A percentile compares a stretch with the other conserved stretches of the same genome.
Conservation (phyloP, 2,888 invertebrate genomes). For the Amphipoea oculea region DNA sequence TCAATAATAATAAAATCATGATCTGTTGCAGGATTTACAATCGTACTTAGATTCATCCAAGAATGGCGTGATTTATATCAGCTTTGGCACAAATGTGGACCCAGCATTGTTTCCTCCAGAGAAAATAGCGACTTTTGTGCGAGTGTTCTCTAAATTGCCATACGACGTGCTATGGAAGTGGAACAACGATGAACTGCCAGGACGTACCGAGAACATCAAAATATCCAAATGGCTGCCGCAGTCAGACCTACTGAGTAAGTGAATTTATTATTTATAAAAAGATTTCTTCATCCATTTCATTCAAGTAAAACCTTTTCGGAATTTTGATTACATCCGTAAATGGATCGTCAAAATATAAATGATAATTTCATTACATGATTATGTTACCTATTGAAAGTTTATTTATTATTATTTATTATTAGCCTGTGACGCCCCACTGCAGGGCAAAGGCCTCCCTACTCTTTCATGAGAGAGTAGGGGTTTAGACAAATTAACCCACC, state of each 20-base stretch:
- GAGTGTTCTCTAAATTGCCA: conserved; percentile 77
- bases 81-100: conserved; percentile 70
- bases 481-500: too few species aligned
- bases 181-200: conserved; percentile 71
- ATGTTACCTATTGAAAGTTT: too few species aligned
- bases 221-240: conserved; percentile 81
- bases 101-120: conserved; percentile 72
- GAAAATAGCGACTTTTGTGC: conserved; percentile 70
- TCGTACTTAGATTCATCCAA: conserved; percentile 66
- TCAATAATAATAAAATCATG: neutral
- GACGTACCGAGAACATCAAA: conserved; percentile 71
- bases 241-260: conserved; percentile 81
- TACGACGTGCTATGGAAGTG: conserved; percentile 84
- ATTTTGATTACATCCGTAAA: neutral
- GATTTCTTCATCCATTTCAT: neutral
- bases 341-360: too few species aligned
- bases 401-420: too few species aligned
- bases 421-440: too few species aligned
- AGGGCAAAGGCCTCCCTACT: too few species aligned
- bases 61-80: conserved; percentile 71
- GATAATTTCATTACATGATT: too few species aligned
- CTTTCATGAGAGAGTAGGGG: too few species aligned
- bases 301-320: neutral
- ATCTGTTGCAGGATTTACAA: conserved; percentile 73
- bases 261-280: neutral